Evolutionary conservation across 2,113 vertebrate genomes (phyloP).

Genomic region (Poeciliopsis occidentalis): DNA sequence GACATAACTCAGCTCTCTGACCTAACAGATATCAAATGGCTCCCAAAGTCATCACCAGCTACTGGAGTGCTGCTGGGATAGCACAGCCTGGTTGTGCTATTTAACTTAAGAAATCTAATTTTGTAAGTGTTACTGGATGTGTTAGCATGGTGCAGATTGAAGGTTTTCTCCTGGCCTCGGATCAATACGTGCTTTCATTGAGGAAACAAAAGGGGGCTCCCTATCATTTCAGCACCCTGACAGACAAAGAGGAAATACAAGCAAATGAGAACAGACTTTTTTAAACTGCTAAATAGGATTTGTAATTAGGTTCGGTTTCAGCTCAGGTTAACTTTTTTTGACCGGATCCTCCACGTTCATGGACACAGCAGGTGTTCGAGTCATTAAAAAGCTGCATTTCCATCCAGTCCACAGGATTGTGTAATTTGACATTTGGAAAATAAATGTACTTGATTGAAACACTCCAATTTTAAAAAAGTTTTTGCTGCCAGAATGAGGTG

Average conservation of each 20-base stretch:
- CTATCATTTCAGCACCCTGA: background rate
- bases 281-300: no score
- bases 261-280: no score
- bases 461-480: no score
- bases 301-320: background rate
- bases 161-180: conserved; percentile 22
- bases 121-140: conserved; percentile 16
- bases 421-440: no score
- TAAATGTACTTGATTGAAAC: no score
- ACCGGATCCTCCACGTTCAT: no score
- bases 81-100: conserved; percentile 33
- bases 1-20: conserved; percentile 75
- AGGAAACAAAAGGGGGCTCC: conserved; percentile 12
- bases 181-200: conserved; percentile 59
- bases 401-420: no score
- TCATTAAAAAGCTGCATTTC: no score
- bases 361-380: no score
- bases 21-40: conserved; percentile 65
- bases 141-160: conserved; percentile 31
- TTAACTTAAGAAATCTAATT: conserved; percentile 57
- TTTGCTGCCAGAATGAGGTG: no score
- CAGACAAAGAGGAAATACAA: background rate
- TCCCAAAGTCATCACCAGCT: conserved; percentile 10
- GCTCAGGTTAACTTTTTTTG: background rate
- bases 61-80: background rate